These are phyloP conservation scores for Platypus cylindrus DNA, from an alignment of 2,888 invertebrate species.

Conservation along the genomic window DNA sequence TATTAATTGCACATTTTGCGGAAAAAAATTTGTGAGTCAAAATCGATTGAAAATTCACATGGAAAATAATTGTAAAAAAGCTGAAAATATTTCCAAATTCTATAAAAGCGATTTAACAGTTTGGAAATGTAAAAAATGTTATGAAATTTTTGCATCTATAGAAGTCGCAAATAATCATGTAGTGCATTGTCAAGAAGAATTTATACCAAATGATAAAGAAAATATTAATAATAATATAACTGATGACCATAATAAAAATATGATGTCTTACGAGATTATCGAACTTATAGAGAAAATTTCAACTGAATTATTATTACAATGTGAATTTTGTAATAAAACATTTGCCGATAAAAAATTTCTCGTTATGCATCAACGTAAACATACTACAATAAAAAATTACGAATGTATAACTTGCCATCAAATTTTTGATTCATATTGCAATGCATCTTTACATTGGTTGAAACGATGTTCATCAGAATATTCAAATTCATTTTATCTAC, in stretches of 20 bases:
- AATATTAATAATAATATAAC: conserved; percentile 5
- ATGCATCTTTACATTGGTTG: conserved; percentile 44
- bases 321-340: conserved; percentile 48
- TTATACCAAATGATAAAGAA: background rate
- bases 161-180: conserved; percentile 26
- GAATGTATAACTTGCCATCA: conserved; percentile 36
- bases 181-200: conserved; percentile 6
- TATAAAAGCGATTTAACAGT: conserved; percentile 35
- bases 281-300: conserved; percentile 30
- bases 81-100: conserved; percentile 34
- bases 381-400: conserved; percentile 36
- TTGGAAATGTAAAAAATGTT: conserved; percentile 34
- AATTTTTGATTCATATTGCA: conserved; percentile 38
- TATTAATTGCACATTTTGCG: conserved; percentile 34
- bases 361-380: conserved; percentile 34
- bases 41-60: conserved; percentile 34
- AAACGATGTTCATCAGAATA: conserved; percentile 35
- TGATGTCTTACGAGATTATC: no score
- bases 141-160: conserved; percentile 32
- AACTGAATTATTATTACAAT: conserved; percentile 40
- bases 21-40: conserved; percentile 35
- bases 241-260: conserved; percentile 5
- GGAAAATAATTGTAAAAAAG: conserved; percentile 36
- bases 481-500: conserved; percentile 36
- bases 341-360: conserved; percentile 41